A percentile compares a stretch with the other conserved stretches of the same genome.
phyloP scores from a whole-genome alignment of 2,888 invertebrate species.

The Apocheima hispidaria region DNA sequence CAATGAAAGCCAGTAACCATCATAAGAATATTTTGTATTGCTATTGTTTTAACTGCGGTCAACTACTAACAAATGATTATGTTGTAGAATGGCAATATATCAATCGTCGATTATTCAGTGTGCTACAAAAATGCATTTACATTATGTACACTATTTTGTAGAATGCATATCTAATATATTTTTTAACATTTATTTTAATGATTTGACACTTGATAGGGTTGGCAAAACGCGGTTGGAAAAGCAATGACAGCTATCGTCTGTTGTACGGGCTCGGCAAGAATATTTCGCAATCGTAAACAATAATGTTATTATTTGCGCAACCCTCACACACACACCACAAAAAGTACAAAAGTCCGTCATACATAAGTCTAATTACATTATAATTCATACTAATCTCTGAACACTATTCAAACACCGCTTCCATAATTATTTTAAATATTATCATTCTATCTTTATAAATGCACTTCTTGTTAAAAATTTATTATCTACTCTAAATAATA shows the following conservation, averaged over 20 bases:
- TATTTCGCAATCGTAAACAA: conserved; percentile 24
- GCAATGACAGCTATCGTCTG: conserved; percentile 19
- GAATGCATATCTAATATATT: conserved; percentile 51
- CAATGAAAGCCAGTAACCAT: conserved; percentile 41
- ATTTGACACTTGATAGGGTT: conserved; percentile 73
- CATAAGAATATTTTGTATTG: conserved; percentile 38
- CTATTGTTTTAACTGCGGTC: conserved; percentile 40
- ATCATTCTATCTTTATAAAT: conserved; percentile 81
- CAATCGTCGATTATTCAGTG: conserved; percentile 23
- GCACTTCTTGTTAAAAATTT: conserved; percentile 80
- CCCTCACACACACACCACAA: conserved; percentile 76
- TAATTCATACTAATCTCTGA: conserved; percentile 66
- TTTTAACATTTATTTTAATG: conserved; percentile 46
- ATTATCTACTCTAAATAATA: conserved; percentile 66
- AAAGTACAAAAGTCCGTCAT: conserved; percentile 81
- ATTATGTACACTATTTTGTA: conserved; percentile 40
- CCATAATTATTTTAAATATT: conserved; percentile 71
- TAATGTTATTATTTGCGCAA: conserved; percentile 59
- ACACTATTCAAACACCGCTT: conserved; percentile 75
- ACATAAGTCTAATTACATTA: conserved; percentile 63
- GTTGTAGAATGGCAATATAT: conserved; percentile 3
- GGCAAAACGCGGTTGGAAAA: conserved; percentile 49
- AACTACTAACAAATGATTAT: conserved; percentile 33
- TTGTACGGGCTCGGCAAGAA: conserved; percentile 47
- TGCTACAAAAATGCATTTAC: conserved; percentile 37